Evolutionary conservation across 2,888 invertebrate species (phyloP).

Genomic region (Temnothorax unifasciatus): DNA sequence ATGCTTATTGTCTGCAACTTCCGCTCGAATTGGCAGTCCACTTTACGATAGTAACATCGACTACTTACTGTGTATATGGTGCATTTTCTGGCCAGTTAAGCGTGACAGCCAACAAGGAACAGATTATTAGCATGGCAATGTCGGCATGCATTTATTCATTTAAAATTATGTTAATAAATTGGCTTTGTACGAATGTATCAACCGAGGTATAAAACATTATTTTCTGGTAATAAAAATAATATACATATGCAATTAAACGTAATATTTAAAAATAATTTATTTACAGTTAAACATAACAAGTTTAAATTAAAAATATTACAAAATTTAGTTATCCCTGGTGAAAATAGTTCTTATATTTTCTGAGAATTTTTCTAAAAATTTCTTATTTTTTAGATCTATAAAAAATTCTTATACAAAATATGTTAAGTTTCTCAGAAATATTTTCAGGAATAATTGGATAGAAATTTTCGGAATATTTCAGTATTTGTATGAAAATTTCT

Average conservation of each 20-base stretch:
- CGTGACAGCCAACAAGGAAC: background rate
- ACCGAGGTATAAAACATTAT: conserved; percentile 25
- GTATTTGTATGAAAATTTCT: too few relatives aligned
- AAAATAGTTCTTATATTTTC: too few relatives aligned
- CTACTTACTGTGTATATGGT: conserved; percentile 10
- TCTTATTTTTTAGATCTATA: too few relatives aligned
- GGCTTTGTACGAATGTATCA: conserved; percentile 11
- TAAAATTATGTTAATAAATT: conserved; percentile 25
- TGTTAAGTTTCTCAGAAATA: too few relatives aligned
- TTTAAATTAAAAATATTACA: background rate
- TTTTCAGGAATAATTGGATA: too few relatives aligned
- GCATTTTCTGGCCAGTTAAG: background rate
- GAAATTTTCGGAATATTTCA: too few relatives aligned
- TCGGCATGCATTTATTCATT: background rate
- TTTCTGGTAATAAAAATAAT: background rate
- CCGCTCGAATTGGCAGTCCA: conserved; percentile 24
- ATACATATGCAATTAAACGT: background rate
- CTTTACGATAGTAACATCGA: conserved; percentile 18
- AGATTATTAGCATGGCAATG: background rate
- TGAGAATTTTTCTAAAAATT: too few relatives aligned
- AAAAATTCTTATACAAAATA: too few relatives aligned
- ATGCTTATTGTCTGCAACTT: conserved; percentile 25
- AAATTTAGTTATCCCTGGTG: background rate
- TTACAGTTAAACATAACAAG: background rate
- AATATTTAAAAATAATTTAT: background rate